These are phyloP conservation scores for Gasterosteus nipponicus DNA, from an alignment of 2,113 vertebrate genomes.

Conservation along the genomic window DNA sequence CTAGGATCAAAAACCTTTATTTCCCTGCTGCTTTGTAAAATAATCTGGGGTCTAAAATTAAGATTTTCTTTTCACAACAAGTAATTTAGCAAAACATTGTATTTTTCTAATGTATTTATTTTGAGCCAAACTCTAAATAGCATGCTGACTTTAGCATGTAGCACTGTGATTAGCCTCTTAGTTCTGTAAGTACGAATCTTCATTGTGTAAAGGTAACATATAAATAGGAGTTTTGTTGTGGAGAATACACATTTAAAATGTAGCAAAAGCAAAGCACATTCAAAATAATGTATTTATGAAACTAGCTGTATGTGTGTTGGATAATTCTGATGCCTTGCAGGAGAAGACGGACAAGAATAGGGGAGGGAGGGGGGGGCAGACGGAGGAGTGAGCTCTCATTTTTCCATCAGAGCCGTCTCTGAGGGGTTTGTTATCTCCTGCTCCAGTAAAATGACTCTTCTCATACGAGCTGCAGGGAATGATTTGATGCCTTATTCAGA, in stretches of 20 bases:
- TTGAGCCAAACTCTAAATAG: background rate
- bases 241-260: too few species aligned
- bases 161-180: background rate
- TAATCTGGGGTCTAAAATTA: background rate
- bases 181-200: background rate
- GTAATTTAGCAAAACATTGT: background rate
- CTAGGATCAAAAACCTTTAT: background rate
- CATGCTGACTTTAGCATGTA: background rate
- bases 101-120: too few species aligned
- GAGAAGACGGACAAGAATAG: background rate
- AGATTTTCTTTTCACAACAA: background rate
- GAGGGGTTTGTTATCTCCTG: constrained; percentile 32
- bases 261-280: too few species aligned
- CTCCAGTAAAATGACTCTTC: constrained; percentile 32
- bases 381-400: background rate
- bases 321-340: background rate
- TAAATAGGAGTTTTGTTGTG: too few species aligned
- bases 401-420: constrained; percentile 25
- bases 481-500: constrained; percentile 18
- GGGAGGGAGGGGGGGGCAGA: background rate
- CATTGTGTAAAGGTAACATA: too few species aligned
- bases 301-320: background rate
- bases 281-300: background rate
- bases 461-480: constrained; percentile 9
- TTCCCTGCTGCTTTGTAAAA: background rate